A percentile compares a stretch with the other conserved stretches of the same genome.
Conservation (phyloP, 2,113 vertebrate genomes). For the Argyrosomus japonicus region DNA sequence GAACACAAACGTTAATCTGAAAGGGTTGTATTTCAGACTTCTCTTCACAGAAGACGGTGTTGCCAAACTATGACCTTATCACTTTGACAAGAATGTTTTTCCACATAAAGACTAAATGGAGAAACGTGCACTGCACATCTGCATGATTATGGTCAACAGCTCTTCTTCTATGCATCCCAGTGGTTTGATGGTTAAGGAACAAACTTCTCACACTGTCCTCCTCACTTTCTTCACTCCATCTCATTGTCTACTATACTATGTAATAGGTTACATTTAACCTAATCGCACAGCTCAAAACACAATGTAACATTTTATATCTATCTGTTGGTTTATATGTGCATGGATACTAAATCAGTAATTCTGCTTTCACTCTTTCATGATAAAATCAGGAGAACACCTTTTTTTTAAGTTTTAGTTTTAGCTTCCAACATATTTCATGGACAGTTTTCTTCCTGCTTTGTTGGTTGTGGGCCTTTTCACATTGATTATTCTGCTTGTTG, state of each 20-base stretch:
- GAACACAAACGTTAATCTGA: slow-evolving; percentile 47
- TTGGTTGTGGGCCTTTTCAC: neutral
- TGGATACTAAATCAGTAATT: neutral
- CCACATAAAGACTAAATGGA: slow-evolving; percentile 60
- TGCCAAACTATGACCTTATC: slow-evolving; percentile 70
- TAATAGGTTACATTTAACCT: neutral
- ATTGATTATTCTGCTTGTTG: neutral
- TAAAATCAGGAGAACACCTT: neutral
- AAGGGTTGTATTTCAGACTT: slow-evolving; percentile 64
- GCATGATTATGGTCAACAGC: slow-evolving; percentile 33
- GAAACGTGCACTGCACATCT: slow-evolving; percentile 56
- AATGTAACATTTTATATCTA: neutral
- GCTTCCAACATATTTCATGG: too few relatives aligned
- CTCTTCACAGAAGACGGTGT: slow-evolving; percentile 31
- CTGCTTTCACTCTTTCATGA: slow-evolving; percentile 1
- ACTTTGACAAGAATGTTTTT: slow-evolving; percentile 56
- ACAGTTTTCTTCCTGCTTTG: neutral
- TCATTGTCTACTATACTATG: neutral
- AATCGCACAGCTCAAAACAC: neutral
- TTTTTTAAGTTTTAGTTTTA: neutral
- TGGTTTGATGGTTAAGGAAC: neutral
- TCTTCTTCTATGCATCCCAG: slow-evolving; percentile 29
- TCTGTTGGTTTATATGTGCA: neutral
- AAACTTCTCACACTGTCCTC: neutral
- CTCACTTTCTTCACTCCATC: neutral